phyloP scores from a whole-genome alignment of 2,888 invertebrate genomes.

The Corythucha ciliata region DNA sequence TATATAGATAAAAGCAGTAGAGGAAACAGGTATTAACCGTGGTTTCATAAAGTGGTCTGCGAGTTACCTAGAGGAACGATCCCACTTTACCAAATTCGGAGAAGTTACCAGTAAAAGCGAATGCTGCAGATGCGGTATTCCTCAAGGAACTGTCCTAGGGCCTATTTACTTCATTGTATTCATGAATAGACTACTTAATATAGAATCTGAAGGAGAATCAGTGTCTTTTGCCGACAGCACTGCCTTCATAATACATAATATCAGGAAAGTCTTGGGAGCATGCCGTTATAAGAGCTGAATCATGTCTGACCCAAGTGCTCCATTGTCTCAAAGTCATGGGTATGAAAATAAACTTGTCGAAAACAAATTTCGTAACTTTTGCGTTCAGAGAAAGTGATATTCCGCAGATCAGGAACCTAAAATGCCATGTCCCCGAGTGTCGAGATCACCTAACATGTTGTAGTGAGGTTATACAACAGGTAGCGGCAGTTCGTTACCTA shows the following conservation, averaged over 20 bases:
- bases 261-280: constrained; percentile 4
- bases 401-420: not conserved
- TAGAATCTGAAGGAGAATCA: not conserved
- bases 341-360: constrained; percentile 8
- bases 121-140: constrained; percentile 12
- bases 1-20: constrained; percentile 1
- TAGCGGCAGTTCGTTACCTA: not conserved
- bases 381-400: not conserved
- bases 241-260: constrained; percentile 8
- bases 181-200: not conserved
- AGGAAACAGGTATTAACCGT: not conserved
- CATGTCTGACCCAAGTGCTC: not conserved
- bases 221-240: constrained; percentile 5
- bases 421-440: not conserved
- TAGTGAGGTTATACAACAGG: constrained; percentile 3
- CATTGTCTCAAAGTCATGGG: constrained; percentile 3
- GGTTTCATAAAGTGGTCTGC: constrained; percentile 11
- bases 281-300: constrained; percentile 2
- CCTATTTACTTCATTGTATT: not conserved
- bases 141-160: constrained; percentile 1
- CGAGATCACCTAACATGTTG: not conserved
- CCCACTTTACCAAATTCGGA: constrained; percentile 9
- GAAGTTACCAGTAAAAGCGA: not conserved
- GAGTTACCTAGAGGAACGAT: constrained; percentile 1
- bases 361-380: constrained; percentile 15